phyloP scores from a whole-genome alignment of 2,888 invertebrate species.

The Diadegma fenestrale region DNA sequence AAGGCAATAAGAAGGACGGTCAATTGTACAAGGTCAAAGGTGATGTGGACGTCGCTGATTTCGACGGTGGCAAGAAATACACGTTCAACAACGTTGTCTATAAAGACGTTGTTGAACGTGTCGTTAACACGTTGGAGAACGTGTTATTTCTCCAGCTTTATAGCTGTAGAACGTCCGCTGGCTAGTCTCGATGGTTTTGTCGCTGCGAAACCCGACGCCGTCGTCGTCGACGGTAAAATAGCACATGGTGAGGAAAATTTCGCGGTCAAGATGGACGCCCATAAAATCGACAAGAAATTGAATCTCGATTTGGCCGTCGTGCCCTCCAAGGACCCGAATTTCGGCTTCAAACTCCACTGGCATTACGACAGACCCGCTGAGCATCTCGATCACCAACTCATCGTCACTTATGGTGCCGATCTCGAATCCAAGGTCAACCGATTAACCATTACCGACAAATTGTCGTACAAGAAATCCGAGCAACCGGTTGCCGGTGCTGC shows the following conservation, averaged over 20 bases:
- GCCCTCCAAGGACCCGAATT: slow-evolving; percentile 87
- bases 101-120: no score
- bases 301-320: slow-evolving; percentile 86
- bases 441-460: slow-evolving; percentile 83
- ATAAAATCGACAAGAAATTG: slow-evolving; percentile 83
- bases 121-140: no score
- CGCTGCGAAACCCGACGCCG: slow-evolving; percentile 82
- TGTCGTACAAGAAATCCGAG: slow-evolving; percentile 70
- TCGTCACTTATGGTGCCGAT: slow-evolving; percentile 88
- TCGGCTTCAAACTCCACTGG: slow-evolving; percentile 88
- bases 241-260: slow-evolving; percentile 85
- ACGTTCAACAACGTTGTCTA: slow-evolving; percentile 87
- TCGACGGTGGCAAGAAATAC: slow-evolving; percentile 86
- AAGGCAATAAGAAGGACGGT: slow-evolving; percentile 70
- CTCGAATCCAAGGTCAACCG: slow-evolving; percentile 87
- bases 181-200: slow-evolving; percentile 86
- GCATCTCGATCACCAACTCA: slow-evolving; percentile 85
- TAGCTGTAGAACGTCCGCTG: slow-evolving; percentile 84
- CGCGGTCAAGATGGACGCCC: slow-evolving; percentile 85
- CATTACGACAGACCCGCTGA: slow-evolving; percentile 84
- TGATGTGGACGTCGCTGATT: slow-evolving; percentile 83
- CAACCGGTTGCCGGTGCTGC: slow-evolving; percentile 31
- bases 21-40: slow-evolving; percentile 87
- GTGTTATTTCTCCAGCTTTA: no score
- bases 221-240: slow-evolving; percentile 86